Evolutionary conservation across 2,797 vertebrate species (phyloP).

Genomic region (Neomorphus geoffroyi): DNA sequence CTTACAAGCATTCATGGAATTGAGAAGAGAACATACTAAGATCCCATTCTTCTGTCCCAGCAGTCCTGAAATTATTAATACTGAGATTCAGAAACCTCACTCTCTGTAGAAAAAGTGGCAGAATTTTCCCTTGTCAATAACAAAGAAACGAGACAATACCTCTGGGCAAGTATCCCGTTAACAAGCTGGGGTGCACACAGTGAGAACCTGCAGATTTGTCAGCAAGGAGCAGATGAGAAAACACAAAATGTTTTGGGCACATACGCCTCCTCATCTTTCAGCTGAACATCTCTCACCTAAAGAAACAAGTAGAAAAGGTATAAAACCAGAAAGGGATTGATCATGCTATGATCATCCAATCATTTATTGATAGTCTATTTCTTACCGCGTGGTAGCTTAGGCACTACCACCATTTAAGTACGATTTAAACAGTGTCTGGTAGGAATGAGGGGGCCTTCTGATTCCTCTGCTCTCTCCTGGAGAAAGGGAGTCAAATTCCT

Average conservation of each 20-base stretch:
- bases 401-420: not conserved
- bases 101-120: not conserved
- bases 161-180: not conserved
- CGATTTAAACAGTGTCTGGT: not conserved
- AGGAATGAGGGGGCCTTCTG: not conserved
- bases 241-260: not conserved
- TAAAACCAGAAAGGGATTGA: not conserved
- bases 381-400: not conserved
- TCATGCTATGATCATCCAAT: not conserved
- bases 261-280: not conserved
- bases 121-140: not conserved
- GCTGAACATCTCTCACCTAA: not conserved
- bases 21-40: not conserved
- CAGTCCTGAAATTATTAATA: not conserved
- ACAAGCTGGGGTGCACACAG: not conserved
- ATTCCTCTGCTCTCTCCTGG: not conserved
- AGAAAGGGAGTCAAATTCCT: not conserved
- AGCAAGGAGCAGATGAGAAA: not conserved
- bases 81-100: not conserved
- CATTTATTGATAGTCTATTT: not conserved
- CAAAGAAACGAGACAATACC: not conserved
- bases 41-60: not conserved
- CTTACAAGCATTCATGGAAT: not conserved
- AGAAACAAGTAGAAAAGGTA: not conserved
- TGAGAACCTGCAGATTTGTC: not conserved